Evolutionary conservation across 2,113 vertebrate genomes (phyloP).

Genomic region (Clupea harengus): DNA sequence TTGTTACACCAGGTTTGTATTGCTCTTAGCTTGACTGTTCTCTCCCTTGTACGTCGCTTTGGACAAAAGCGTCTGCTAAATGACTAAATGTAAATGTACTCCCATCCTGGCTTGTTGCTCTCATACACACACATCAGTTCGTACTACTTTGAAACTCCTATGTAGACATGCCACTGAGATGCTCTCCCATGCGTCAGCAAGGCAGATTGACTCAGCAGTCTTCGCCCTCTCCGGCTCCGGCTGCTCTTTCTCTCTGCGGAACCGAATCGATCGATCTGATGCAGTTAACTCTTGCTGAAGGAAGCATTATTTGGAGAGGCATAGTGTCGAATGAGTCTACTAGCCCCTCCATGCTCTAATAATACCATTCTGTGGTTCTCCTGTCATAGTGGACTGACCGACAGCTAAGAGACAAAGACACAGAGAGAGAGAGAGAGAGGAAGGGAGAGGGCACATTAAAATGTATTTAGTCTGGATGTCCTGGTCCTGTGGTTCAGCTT

Average conservation of each 20-base stretch:
- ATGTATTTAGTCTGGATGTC: neutral
- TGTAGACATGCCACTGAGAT: too few species aligned
- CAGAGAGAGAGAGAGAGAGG: neutral
- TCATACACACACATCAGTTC: too few species aligned
- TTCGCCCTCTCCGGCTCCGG: too few species aligned
- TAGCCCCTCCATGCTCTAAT: constrained; percentile 14
- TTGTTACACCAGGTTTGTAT: too few species aligned
- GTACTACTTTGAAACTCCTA: too few species aligned
- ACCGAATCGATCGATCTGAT: constrained; percentile 7
- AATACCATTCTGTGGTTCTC: constrained; percentile 14
- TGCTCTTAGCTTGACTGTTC: too few species aligned
- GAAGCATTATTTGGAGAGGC: constrained; percentile 24
- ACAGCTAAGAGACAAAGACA: neutral
- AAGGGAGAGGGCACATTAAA: neutral
- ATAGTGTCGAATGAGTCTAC: constrained; percentile 23
- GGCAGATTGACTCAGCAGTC: too few species aligned
- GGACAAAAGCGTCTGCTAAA: too few species aligned
- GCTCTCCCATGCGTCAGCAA: too few species aligned
- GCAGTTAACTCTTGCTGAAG: neutral
- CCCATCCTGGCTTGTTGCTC: too few species aligned
- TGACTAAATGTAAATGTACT: too few species aligned
- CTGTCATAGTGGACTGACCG: constrained; percentile 11
- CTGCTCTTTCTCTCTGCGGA: neutral
- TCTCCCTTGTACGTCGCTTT: too few species aligned
- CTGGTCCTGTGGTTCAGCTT: neutral